phyloP scores from a whole-genome alignment of 2,797 vertebrate species.

The Echiichthys vipera region DNA sequence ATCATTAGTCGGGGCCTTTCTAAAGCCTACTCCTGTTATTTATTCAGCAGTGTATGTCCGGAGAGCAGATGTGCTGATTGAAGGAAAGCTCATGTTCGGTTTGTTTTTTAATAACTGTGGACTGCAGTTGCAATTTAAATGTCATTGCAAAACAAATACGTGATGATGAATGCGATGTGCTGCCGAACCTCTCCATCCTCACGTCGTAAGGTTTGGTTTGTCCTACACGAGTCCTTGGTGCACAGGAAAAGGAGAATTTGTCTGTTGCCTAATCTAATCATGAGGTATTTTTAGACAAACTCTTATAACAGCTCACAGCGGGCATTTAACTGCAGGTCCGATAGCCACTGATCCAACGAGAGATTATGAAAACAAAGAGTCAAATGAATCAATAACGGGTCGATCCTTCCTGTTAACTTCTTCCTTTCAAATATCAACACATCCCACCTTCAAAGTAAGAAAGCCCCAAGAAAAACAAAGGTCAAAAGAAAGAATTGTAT shows the following conservation, averaged over 20 bases:
- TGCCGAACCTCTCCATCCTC: not conserved
- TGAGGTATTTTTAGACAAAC: conserved; percentile 37
- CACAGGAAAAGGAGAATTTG: conserved; percentile 27
- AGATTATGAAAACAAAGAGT: not conserved
- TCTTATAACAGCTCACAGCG: not conserved
- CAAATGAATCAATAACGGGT: not conserved
- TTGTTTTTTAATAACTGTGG: not conserved
- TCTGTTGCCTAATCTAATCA: conserved; percentile 48
- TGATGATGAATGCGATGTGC: too few relatives aligned
- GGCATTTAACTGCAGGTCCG: conserved; percentile 20
- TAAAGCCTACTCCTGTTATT: conserved; percentile 33
- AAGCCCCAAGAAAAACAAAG: too few relatives aligned
- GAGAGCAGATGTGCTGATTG: conserved; percentile 17
- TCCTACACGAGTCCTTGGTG: conserved; percentile 40
- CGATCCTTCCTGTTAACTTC: too few relatives aligned
- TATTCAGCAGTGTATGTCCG: conserved; percentile 9
- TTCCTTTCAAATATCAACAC: too few relatives aligned
- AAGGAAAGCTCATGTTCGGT: not conserved
- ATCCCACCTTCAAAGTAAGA: too few relatives aligned
- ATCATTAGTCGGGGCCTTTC: conserved; percentile 30
- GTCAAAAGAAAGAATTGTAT: too few relatives aligned
- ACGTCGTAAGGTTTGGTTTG: conserved; percentile 19
- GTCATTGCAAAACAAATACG: not conserved
- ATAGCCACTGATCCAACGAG: not conserved
- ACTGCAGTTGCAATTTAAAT: not conserved